These are phyloP conservation scores for Apostichopus japonicus DNA, from an alignment of 35 echinoderm and acorn worm species.

Conservation along the genomic window DNA sequence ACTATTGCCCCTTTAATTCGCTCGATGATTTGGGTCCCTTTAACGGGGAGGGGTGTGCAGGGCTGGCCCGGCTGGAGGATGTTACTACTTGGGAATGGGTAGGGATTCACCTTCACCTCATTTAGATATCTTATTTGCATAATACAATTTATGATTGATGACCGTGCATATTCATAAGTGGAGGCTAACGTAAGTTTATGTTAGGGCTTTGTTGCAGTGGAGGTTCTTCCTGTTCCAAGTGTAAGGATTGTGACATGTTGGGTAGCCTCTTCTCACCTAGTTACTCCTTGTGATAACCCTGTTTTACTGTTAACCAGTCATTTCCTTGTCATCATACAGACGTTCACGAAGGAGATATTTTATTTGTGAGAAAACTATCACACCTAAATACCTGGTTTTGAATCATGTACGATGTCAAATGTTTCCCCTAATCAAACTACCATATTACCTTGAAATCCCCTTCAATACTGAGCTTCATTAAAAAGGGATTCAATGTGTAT, in stretches of 20 bases:
- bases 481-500: too few species aligned
- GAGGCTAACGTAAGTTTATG: slow-evolving; percentile 40
- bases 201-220: not conserved
- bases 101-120: not conserved
- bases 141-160: not conserved
- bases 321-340: too few species aligned
- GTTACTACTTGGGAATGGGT: not conserved
- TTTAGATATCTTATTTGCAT: slow-evolving; percentile 26
- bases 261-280: not conserved
- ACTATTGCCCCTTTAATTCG: not conserved
- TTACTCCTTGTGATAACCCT: too few species aligned
- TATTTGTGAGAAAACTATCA: too few species aligned
- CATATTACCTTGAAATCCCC: too few species aligned
- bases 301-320: too few species aligned
- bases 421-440: too few species aligned
- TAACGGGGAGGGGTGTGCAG: not conserved
- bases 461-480: too few species aligned
- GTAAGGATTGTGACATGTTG: not conserved
- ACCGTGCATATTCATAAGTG: slow-evolving; percentile 43
- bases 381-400: too few species aligned
- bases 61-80: not conserved
- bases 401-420: too few species aligned
- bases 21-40: not conserved
- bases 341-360: too few species aligned
- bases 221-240: not conserved